These are phyloP conservation scores for Anisognathus igniventris DNA, from an alignment of 2,797 vertebrate genomes.

Conservation along the genomic window DNA sequence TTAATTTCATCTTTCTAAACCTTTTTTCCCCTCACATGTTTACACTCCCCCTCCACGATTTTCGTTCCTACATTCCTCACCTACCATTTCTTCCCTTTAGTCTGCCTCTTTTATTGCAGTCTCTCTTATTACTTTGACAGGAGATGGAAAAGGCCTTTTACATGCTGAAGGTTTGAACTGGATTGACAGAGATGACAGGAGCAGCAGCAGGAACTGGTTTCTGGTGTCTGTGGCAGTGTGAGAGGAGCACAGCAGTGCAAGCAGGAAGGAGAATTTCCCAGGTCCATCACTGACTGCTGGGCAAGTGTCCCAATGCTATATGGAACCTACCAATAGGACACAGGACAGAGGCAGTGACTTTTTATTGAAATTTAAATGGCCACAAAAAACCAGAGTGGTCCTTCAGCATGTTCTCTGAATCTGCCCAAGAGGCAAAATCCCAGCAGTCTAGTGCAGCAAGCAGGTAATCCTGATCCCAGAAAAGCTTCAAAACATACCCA, in stretches of 20 bases:
- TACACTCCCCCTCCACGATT: no score
- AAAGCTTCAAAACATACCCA: background rate
- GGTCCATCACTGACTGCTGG: background rate
- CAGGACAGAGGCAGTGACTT: background rate
- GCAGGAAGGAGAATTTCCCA: background rate
- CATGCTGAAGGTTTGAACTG: background rate
- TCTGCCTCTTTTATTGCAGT: background rate
- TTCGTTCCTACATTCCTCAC: background rate
- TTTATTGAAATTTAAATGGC: background rate
- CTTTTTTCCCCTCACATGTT: background rate
- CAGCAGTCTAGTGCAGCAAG: background rate
- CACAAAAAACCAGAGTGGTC: background rate
- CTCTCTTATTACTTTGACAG: background rate
- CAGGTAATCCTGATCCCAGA: background rate
- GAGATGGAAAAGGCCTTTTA: background rate
- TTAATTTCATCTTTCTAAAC: background rate
- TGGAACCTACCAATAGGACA: background rate
- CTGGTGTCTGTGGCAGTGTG: background rate
- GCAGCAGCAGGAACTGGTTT: background rate
- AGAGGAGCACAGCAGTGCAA: background rate
- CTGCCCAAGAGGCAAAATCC: background rate
- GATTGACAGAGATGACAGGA: accelerated
- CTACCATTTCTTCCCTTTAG: background rate
- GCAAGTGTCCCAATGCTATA: accelerated
- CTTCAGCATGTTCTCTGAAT: background rate